Evolutionary conservation across 2,888 invertebrate species (phyloP).

Genomic region (Lasioglossum figueresi): DNA sequence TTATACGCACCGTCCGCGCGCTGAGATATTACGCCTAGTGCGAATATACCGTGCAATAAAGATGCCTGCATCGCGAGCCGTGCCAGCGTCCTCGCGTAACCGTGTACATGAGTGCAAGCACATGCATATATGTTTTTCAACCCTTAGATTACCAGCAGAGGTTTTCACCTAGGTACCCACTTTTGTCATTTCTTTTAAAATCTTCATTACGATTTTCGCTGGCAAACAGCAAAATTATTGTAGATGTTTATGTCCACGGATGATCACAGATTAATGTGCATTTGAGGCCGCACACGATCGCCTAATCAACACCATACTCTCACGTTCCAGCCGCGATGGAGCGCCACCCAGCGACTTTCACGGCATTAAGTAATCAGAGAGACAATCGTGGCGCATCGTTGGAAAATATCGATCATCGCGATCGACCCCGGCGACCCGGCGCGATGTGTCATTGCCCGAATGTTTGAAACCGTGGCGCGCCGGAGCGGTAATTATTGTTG

Average conservation of each 20-base stretch:
- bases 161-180: too few relatives aligned
- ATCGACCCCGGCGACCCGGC: neutral
- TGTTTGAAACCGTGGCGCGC: neutral
- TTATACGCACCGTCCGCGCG: constrained; percentile 69
- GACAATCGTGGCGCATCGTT: neutral
- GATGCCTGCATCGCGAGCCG: constrained; percentile 46
- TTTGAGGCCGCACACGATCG: neutral
- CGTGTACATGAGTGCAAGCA: constrained; percentile 13
- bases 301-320: neutral
- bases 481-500: constrained; percentile 31
- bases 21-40: constrained; percentile 69
- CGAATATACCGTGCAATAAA: constrained; percentile 71
- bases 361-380: neutral
- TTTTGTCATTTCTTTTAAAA: too few relatives aligned
- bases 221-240: too few relatives aligned
- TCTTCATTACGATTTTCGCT: too few relatives aligned
- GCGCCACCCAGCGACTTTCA: neutral
- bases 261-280: too few relatives aligned
- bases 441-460: constrained; percentile 24
- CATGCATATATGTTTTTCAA: constrained; percentile 7
- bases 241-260: too few relatives aligned
- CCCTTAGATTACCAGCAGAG: neutral
- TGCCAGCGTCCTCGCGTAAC: neutral
- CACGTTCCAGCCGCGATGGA: neutral
- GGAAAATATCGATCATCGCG: constrained; percentile 1